Base-by-base conservation (phyloP, 1,140 invertebrate genomes). In the Cheumatopsyche charites region DNA sequence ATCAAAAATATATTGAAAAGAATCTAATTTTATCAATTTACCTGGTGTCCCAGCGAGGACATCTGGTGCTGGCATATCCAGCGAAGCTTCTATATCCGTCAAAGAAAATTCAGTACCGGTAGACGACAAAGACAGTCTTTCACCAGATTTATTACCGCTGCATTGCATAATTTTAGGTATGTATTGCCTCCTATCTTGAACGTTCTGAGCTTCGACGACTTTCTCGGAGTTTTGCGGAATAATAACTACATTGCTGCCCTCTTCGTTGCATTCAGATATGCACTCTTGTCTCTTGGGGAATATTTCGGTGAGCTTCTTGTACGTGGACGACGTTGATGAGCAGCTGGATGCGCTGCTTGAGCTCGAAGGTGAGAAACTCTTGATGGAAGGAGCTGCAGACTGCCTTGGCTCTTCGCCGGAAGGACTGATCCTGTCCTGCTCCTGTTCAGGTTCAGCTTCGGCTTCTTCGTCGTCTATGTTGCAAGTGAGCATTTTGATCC, bases 401-500 rank as follows among this genome's bases (percentile, higher is more conserved):
- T 0, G 80, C 80, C 73, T 42, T 5, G 63, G 45, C 29, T 76
- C 75, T 55, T 76, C 75, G 1, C 58, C 49, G 1, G 72, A 72
- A 25, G 75, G 72, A 66, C 74, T 77, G 21, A 77, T 77, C 11
- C 78, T 76, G n/a, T 77, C 68, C 45, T 79, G 76, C 43, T 76
- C 71, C 58, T 74, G 75, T 23, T 73, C 74, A 0, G 49, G 52
- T 29, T 74, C 73, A 9, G 42, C 25, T 21, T 67, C 47, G 9
- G 70, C 70, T 26, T 73, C 81, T 7, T 89, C 87, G 5, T 92
- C 91, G 66, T 92, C 91, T 52, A 93, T 90, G 73, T 92, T 90
- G 78, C 92, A 94, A 0, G 92, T 94, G 15, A 94, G 80, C 75
- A 92, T 89, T 47, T 91, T 88, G 68, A 94, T 94, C 55, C 91